These are phyloP conservation scores for Tribolium castaneum DNA, from an alignment of 1,140 invertebrate genomes.

Conservation along the genomic window DNA sequence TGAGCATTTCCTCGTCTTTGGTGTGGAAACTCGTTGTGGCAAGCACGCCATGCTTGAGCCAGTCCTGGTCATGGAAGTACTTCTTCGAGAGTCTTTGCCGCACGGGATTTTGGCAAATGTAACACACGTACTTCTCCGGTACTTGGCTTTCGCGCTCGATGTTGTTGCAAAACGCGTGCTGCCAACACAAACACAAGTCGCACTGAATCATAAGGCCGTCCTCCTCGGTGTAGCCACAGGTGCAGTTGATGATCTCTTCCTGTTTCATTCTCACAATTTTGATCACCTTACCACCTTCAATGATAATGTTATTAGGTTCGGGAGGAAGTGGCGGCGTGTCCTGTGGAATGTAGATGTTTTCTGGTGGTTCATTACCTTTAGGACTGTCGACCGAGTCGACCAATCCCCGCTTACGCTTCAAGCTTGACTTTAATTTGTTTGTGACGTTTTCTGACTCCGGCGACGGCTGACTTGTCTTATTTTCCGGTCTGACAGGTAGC, in stretches of 20 bases:
- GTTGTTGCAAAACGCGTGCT: slow-evolving; percentile 89
- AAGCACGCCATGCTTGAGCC: slow-evolving; percentile 84
- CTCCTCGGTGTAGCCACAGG: slow-evolving; percentile 78
- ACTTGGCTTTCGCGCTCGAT: slow-evolving; percentile 84
- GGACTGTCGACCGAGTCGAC: slow-evolving; percentile 19
- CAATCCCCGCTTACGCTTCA: slow-evolving; percentile 24
- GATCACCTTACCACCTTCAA: slow-evolving; percentile 72
- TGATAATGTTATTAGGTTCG: slow-evolving; percentile 60
- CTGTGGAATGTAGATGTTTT: not conserved
- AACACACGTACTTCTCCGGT: slow-evolving; percentile 91
- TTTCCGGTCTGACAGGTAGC: slow-evolving; percentile 63
- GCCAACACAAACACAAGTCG: slow-evolving; percentile 94
- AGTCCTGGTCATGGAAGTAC: slow-evolving; percentile 88
- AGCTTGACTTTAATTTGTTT: not conserved
- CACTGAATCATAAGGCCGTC: slow-evolving; percentile 96
- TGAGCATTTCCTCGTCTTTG: slow-evolving; percentile 63
- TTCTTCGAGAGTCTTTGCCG: slow-evolving; percentile 76
- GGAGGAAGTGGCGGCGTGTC: slow-evolving; percentile 12
- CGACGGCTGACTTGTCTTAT: not conserved
- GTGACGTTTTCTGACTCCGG: not conserved
- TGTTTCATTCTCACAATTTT: slow-evolving; percentile 76
- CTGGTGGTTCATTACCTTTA: slow-evolving; percentile 24
- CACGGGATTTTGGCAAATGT: slow-evolving; percentile 83
- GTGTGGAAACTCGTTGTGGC: slow-evolving; percentile 67
- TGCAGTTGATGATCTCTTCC: slow-evolving; percentile 64